Evolutionary conservation across 2,113 vertebrate genomes (phyloP), one percentile per base, ranked within the genome.

Genomic region (Odontesthes bonariensis): DNA sequence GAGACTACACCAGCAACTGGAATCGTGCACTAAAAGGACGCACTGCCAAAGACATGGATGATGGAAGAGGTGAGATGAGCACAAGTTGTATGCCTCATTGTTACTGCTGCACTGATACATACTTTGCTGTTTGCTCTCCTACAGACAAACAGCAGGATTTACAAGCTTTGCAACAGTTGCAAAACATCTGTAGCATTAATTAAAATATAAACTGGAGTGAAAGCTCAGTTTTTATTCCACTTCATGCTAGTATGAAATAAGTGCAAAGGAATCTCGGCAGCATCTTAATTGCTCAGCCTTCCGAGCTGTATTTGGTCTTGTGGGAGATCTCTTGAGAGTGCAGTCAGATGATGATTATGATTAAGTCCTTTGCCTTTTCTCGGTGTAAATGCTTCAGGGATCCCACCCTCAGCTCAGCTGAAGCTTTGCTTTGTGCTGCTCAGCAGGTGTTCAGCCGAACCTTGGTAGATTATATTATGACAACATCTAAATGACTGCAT

Each of bases 61-160:
- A 98, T 35, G 96, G 94, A 47, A 92, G 94, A 97, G 97, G 98
- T 98, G 92, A 92, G 95, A 86, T 13, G 16, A 4, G 57, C 33
- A 3, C 11, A 23, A n/a, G 1, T 2, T 16, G 3, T 16, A 44
- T 32, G 16, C 22, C 27, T 14, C 17, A 20, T 17, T 35, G 8
- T 19, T 19, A 11, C 10, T 54, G 2, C 44, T 27, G 38, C 20
- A 20, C 11, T 32, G 13, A 56, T 13, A 40, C 4, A 42, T 38
- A 58, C n/a, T 44, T 20, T 20, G 12, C 5, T 7, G 6, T 31
- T 42, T 9, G 7, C 56, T 70, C 19, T 53, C 8, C 16, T 2
- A 17, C 23, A 49, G 5, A 19, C 5, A 33, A 54, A 38, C 40
- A 2, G 22, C 16, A 23, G 54, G 40, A 40, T 58, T 52, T 35